Conservation (phyloP, 2,888 invertebrate genomes). For the Mesorhabditis belari region DNA sequence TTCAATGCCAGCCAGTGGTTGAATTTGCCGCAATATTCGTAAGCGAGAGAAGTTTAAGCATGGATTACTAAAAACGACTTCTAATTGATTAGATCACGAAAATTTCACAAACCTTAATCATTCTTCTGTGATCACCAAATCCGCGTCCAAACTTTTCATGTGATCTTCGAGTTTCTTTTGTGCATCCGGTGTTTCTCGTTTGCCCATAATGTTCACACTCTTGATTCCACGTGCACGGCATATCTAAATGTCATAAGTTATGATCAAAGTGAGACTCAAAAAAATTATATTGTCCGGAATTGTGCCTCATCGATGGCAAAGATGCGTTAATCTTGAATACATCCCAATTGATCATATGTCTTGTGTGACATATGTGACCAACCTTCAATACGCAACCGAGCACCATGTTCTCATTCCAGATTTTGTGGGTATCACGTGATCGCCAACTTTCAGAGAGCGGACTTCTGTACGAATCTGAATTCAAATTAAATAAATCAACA, state of each 20-base stretch:
- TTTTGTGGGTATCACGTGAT: slow-evolving; percentile 73
- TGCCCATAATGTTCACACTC: slow-evolving; percentile 77
- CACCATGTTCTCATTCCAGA: slow-evolving; percentile 71
- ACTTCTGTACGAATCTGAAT: too few relatives aligned
- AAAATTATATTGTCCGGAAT: slow-evolving; percentile 46
- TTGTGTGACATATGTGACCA: too few relatives aligned
- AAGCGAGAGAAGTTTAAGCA: neutral
- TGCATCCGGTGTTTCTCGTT: slow-evolving; percentile 66
- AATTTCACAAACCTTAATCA: slow-evolving; percentile 56
- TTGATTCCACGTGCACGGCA: slow-evolving; percentile 58
- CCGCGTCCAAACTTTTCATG: slow-evolving; percentile 72
- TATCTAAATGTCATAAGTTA: slow-evolving; percentile 10
- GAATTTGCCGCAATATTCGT: too few relatives aligned
- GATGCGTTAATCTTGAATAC: neutral
- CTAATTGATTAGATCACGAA: too few relatives aligned
- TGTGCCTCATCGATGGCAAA: too few relatives aligned
- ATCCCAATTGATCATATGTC: too few relatives aligned
- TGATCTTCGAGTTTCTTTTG: slow-evolving; percentile 35
- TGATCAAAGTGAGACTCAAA: neutral
- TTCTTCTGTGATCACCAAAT: slow-evolving; percentile 75
- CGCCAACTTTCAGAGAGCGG: slow-evolving; percentile 67
- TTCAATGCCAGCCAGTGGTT: slow-evolving; percentile 72
- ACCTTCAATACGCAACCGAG: too few relatives aligned
- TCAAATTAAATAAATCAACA: too few relatives aligned
- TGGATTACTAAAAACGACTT: too few relatives aligned